Base-by-base conservation (phyloP, 2,113 vertebrate genomes). In the Vanacampus margaritifer region DNA sequence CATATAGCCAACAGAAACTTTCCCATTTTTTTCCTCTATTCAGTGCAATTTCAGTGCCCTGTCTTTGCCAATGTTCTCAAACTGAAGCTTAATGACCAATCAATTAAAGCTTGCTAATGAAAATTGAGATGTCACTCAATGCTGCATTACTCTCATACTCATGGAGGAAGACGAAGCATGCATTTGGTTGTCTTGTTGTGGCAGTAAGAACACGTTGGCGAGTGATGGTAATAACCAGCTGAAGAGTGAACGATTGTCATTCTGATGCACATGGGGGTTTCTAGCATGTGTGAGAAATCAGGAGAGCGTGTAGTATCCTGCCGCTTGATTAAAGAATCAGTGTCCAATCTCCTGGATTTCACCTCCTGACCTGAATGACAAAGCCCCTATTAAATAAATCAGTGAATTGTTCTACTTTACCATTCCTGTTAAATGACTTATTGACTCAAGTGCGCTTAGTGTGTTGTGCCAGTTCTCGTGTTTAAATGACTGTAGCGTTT, bases 291-390 rank as follows among this genome's bases (percentile, higher is more conserved):
- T 71, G 67, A 6, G 11, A 76, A 71, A 77, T 69, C 39, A 6
- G 64, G 60, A 77, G 56, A 67, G 79, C 79, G 83, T 83, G 70
- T 74, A 82, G 76, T 71, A 63, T 81, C 63, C 65, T 73, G 64
- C 68, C 68, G 79, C 82, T 86, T 69, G 69, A 86, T 90, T 86
- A 90, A 71, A 70, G 76, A 89, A 88, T 85, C 86, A 81, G 76
- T 76, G 74, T 86, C 65, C 87, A 86, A 83, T 88, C 82, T 88
- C 69, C 67, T 75, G 87, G 87, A 87, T 89, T 85, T 80, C 81
- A 84, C 75, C 82, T 65, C 24, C 57, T 84, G 86, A 89, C 80
- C 85, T 64, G 70, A 65, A 79, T 28, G 28, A 77, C 73, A 87
- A 84, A 89, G 80, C 84, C 86, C 66, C 78, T 69, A 79, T 84